Base-by-base conservation (phyloP, 2,113 vertebrate genomes). In the Chlamydotis undulata region DNA sequence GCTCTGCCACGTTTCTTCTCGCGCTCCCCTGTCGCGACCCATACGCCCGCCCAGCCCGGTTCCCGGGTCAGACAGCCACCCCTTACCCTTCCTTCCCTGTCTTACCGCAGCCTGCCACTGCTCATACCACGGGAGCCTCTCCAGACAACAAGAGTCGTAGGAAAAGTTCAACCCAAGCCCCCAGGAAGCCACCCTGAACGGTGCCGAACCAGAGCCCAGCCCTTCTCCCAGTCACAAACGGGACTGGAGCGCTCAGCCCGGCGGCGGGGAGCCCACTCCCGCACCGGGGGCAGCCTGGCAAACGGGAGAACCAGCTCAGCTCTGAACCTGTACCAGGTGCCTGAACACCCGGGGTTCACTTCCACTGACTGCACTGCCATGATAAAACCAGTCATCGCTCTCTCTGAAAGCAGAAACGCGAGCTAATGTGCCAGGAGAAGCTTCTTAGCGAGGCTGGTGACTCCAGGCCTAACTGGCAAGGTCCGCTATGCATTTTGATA, bases 391-490 rank as follows among this genome's bases (percentile, higher is more conserved):
- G 61, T 24, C 64, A 60, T 6, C 57, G 39, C 57, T 89, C 50
- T 19, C 90, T 37, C 73, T 37, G 76, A 56, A 71, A 78, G 71
- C 31, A 79, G 22, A 90, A 69, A 87, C 21, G 60, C 35, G 7
- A 95, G 53, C n/a, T 85, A 43, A 74, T 57, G 24, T 14, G 63
- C 55, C 59, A 83, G 59, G 60, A 90, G 89, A 87, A 63, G 35
- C 73, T 74, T 89, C 94, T 93, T n/a, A 67, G 89, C 14, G 8
- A 89, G 71, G 52, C 65, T 91, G 74, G 73, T 93, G 76, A 94
- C 91, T 92, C 17, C 7, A 95, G 88, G 85, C 90, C 85, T 55
- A 77, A 85, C 87, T 90, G 90, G 85, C 86, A 47, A 93, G 76
- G 92, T 92, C 45, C 47, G 49, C 56, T 35, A 39, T 31, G 81